Conservation (phyloP, 1,140 invertebrate genomes). For the Armadillidium nasatum region DNA sequence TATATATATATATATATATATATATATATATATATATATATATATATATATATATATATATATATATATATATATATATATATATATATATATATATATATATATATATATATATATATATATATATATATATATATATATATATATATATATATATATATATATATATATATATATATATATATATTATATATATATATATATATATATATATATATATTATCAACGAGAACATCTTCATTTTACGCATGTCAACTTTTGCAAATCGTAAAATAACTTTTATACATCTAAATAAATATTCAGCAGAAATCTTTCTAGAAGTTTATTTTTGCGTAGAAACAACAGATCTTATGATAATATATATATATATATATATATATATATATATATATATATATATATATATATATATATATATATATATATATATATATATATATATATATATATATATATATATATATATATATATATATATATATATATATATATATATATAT, state of each 20-base stretch:
- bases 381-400: conserved; percentile 18
- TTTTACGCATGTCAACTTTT: too few relatives aligned
- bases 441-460: too few relatives aligned
- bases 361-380: conserved; percentile 12
- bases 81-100: conserved; percentile 9
- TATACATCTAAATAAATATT: too few relatives aligned
- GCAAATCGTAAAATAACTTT: too few relatives aligned
- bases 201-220: too few relatives aligned
- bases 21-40: background rate
- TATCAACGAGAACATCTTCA: too few relatives aligned
- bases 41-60: conserved; percentile 14
- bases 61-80: conserved; percentile 18
- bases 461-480: too few relatives aligned
- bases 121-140: conserved; percentile 3
- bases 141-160: conserved; percentile 18
- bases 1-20: background rate
- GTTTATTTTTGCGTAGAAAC: too few relatives aligned
- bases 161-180: conserved; percentile 18
- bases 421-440: background rate
- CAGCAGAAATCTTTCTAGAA: too few relatives aligned
- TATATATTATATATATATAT: conserved; percentile 3
- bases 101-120: background rate
- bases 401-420: conserved; percentile 6
- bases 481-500: too few relatives aligned
- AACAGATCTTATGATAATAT: too few relatives aligned